Base-by-base conservation (phyloP, 2,888 invertebrate species). In the Bugula neritina region DNA sequence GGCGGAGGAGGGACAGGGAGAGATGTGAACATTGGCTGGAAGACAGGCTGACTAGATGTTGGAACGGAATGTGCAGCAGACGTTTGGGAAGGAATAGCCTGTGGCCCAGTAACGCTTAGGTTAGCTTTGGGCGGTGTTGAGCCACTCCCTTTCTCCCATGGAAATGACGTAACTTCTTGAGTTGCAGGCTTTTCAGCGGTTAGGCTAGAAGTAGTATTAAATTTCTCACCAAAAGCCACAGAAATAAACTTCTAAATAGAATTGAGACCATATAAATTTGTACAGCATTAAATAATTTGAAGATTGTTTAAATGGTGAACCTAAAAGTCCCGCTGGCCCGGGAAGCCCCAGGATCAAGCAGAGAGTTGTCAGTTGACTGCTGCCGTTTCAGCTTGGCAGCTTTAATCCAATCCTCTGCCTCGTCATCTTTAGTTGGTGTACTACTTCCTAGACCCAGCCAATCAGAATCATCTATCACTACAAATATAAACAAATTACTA, bases 401-500 rank as follows among this genome's bases (percentile, higher is more conserved):
- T 27, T 63, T 63, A 2, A 63, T 63, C 63, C 63, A 63, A 5
- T 63, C 31, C 34, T 63, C 63, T 17, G 63, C 31, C 3, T 63
- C 63, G 27, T 63, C 63, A 2, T 63, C 29, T 63, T 63, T 63
- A 29, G 25, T 63, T 10, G 63, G 63, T 17, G 63, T 34, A 63
- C 63, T 63, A 5, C 31, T 2, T 5, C 63, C 63, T 5, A 63
- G 31, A 31, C 63, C 63, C 21, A 63, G 63, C 63, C 63, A 63
- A n/a, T 63, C 63, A 13, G 63, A 25, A 31, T 63, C 63, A 25
- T 21, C 25, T 21, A 23, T 25, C 3, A 57, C 57, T 57, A n/a
- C n/a, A 57, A 5, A 43, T n/a, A n/a, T n/a, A n/a, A n/a, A n/a
- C n/a, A n/a, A n/a, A n/a, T n/a, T n/a, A n/a, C n/a, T n/a, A n/a